These are phyloP conservation scores for Pogonomyrmex californicus DNA, from an alignment of 1,140 invertebrate genomes.

Conservation along the genomic window DNA sequence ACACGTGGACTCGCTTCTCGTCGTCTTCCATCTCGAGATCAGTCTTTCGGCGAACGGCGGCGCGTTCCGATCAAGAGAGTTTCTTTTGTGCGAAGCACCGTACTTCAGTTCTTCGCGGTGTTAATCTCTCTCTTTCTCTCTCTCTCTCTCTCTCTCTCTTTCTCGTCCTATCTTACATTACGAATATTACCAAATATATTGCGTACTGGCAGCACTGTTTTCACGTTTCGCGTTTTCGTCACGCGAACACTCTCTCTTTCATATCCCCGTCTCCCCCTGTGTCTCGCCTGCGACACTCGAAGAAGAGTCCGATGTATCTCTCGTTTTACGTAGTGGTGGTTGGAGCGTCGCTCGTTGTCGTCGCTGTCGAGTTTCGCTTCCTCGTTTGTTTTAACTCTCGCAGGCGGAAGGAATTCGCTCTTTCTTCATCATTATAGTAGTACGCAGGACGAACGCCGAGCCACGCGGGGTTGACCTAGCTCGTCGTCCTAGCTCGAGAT, in stretches of 20 bases:
- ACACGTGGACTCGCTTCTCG: slow-evolving; percentile 53
- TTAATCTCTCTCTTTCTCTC: slow-evolving; percentile 7
- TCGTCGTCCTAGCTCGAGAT: slow-evolving; percentile 58
- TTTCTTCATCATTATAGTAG: background rate
- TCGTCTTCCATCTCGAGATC: slow-evolving; percentile 28
- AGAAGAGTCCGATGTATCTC: slow-evolving; percentile 43
- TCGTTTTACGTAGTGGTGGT: background rate
- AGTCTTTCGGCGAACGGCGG: slow-evolving; percentile 55
- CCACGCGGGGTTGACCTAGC: slow-evolving; percentile 34
- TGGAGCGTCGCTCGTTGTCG: slow-evolving; percentile 25
- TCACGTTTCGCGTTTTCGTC: slow-evolving; percentile 67
- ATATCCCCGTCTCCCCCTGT: slow-evolving; percentile 10
- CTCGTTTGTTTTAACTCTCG: background rate
- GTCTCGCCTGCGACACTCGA: slow-evolving; percentile 59
- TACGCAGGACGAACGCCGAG: slow-evolving; percentile 61
- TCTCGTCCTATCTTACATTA: slow-evolving; percentile 67
- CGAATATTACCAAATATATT: slow-evolving; percentile 81
- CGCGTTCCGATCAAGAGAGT: slow-evolving; percentile 50
- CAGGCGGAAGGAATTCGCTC: slow-evolving; percentile 33
- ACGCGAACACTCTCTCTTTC: slow-evolving; percentile 58
- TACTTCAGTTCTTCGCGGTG: slow-evolving; percentile 27
- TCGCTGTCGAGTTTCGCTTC: slow-evolving; percentile 22
- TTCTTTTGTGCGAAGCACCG: slow-evolving; percentile 28
- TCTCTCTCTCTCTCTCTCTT: no score
- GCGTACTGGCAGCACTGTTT: slow-evolving; percentile 81